Evolutionary conservation across 2,888 invertebrate genomes (phyloP), one percentile per base, ranked within the genome.

Genomic region (Merodon equestris): DNA sequence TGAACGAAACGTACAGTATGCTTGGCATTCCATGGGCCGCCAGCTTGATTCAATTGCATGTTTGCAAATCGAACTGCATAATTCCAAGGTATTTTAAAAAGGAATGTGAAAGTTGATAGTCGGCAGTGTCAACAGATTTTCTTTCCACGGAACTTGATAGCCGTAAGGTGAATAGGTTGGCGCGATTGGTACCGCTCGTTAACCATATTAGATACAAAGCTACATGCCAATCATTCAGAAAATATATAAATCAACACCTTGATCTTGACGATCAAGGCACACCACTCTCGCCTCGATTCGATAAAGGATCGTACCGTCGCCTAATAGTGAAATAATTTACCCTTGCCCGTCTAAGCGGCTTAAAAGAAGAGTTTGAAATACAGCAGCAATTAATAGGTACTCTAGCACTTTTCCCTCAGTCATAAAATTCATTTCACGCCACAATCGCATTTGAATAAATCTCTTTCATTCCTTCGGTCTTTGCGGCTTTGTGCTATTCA

Each of bases 261-360:
- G 17, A 27, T 18, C 54, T 27, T 7, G 27, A 4, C 27, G 7
- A 4, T 7, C 27, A 27, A 27, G n/a, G n/a, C n/a, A n/a, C n/a
- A n/a, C n/a, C n/a, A n/a, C n/a, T n/a, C n/a, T n/a, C n/a, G n/a
- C n/a, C n/a, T n/a, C n/a, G n/a, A n/a, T n/a, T n/a, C n/a, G n/a
- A n/a, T n/a, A n/a, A n/a, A n/a, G n/a, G n/a, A n/a, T n/a, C n/a
- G n/a, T n/a, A n/a, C n/a, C n/a, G 34, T 12, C 50, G n/a, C 38
- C 48, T 76, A 71, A 71, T 66, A 71, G 47, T 19, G 36, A 38
- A 77, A 72, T 67, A 18, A 72, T 72, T 63, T 67, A 38, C 44
- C 27, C 14, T 56, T 48, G 60, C 27, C 13, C 18, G 17, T 44
- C 12, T 71, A 77, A 77, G 66, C 76, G n/a, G 66, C 71, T 76